Conservation (phyloP, 2,113 vertebrate genomes). For the Cyprinodon tularosa region DNA sequence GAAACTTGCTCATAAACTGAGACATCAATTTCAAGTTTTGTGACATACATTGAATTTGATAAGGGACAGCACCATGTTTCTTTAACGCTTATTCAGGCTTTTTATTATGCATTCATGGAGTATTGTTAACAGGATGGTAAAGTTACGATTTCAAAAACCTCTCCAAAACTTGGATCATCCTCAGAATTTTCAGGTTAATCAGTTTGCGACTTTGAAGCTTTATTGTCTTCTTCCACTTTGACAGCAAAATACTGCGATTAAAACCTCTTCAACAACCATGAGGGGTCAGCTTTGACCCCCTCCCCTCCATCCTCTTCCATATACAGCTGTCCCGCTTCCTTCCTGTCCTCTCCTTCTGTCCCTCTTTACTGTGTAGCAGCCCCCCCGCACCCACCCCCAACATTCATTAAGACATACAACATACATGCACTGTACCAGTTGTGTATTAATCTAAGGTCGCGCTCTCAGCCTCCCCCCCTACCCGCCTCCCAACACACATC, state of each 20-base stretch:
- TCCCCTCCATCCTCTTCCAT: neutral
- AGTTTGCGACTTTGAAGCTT: neutral
- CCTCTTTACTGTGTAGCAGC: neutral
- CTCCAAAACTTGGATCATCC: neutral
- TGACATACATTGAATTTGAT: too few species aligned
- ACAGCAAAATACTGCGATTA: neutral
- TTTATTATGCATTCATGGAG: too few species aligned
- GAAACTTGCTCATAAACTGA: too few species aligned
- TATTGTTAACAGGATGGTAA: too few species aligned
- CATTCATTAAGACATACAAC: slow-evolving; percentile 3
- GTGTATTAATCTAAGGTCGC: slow-evolving; percentile 55
- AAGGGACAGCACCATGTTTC: too few species aligned
- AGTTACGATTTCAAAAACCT: neutral
- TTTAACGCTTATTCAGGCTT: too few species aligned
- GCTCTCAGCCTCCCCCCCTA: slow-evolving; percentile 35
- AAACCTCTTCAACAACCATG: neutral
- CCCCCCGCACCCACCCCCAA: slow-evolving; percentile 9
- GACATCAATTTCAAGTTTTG: too few species aligned
- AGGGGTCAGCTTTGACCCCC: neutral
- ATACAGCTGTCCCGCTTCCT: slow-evolving; percentile 42
- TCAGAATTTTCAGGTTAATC: neutral
- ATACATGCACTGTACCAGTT: slow-evolving; percentile 52
- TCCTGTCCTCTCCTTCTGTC: slow-evolving; percentile 47
- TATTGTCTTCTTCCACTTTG: neutral
- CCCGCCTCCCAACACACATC: slow-evolving; percentile 12